phyloP scores from a whole-genome alignment of 2,888 invertebrate genomes.

The Pachymerium ferrugineum region DNA sequence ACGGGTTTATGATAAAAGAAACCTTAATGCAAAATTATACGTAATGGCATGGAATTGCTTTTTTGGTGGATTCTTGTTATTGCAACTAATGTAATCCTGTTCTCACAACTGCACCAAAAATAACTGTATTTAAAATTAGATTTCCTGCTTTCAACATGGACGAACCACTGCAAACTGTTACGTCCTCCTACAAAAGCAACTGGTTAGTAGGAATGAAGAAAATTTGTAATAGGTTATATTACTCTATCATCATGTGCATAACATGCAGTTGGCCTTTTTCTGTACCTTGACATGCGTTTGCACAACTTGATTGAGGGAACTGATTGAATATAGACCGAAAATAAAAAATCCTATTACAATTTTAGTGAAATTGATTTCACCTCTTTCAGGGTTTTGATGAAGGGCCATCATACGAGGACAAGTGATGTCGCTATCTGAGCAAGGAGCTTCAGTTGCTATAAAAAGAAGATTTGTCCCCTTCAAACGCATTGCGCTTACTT shows the following conservation, averaged over 20 bases:
- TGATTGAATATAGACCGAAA: neutral
- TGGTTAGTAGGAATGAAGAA: no score
- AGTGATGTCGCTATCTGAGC: neutral
- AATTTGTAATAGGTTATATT: neutral
- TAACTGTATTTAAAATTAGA: neutral
- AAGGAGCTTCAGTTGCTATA: neutral
- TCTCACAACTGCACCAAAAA: neutral
- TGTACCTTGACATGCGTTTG: neutral
- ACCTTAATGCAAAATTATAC: neutral
- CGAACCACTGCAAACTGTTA: neutral
- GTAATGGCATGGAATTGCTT: neutral
- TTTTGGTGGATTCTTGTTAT: no score
- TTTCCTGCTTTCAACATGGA: neutral
- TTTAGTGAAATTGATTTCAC: neutral
- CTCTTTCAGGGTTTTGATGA: neutral
- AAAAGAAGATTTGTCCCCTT: constrained; percentile 27
- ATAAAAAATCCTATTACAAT: neutral
- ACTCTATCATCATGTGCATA: neutral
- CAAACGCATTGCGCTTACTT: constrained; percentile 15
- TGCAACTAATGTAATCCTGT: no score
- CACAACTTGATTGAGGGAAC: neutral
- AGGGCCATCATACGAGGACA: neutral
- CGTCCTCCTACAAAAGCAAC: neutral
- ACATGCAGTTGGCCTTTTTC: neutral
- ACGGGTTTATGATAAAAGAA: no score